These are phyloP conservation scores for Trisateles emortualis DNA, from an alignment of 2,888 invertebrate genomes.

Conservation along the genomic window DNA sequence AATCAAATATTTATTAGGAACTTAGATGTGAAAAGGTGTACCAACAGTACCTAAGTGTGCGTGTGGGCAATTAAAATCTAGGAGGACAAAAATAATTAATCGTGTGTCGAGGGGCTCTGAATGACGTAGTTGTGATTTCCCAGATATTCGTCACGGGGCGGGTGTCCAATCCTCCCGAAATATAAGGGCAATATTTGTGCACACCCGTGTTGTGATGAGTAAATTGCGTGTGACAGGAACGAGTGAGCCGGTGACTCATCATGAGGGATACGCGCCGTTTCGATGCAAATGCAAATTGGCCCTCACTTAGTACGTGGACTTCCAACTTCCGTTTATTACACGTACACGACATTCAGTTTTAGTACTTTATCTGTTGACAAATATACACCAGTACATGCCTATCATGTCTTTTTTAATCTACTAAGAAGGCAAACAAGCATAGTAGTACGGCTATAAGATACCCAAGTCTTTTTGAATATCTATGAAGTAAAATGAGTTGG, in stretches of 20 bases:
- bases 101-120: neutral
- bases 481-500: neutral
- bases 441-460: neutral
- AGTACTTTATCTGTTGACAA: slow-evolving; percentile 2
- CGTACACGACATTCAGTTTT: slow-evolving; percentile 30
- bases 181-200: slow-evolving; percentile 25
- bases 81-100: too few species aligned
- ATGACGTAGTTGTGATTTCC: slow-evolving; percentile 22
- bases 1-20: too few species aligned
- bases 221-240: slow-evolving; percentile 40
- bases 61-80: too few species aligned
- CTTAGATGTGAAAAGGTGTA: too few species aligned
- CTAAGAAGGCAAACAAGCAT: too few species aligned
- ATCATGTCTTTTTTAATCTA: neutral
- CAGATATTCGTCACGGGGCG: slow-evolving; percentile 9
- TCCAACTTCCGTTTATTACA: slow-evolving; percentile 67
- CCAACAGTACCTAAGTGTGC: too few species aligned
- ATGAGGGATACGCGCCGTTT: slow-evolving; percentile 48
- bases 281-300: slow-evolving; percentile 67
- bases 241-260: slow-evolving; percentile 55
- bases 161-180: slow-evolving; percentile 18
- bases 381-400: neutral
- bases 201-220: slow-evolving; percentile 16
- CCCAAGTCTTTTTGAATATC: neutral
- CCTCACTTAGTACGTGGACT: slow-evolving; percentile 61